These are phyloP conservation scores for Periphyllus acericola DNA, from an alignment of 2,888 invertebrate genomes.

Conservation along the genomic window DNA sequence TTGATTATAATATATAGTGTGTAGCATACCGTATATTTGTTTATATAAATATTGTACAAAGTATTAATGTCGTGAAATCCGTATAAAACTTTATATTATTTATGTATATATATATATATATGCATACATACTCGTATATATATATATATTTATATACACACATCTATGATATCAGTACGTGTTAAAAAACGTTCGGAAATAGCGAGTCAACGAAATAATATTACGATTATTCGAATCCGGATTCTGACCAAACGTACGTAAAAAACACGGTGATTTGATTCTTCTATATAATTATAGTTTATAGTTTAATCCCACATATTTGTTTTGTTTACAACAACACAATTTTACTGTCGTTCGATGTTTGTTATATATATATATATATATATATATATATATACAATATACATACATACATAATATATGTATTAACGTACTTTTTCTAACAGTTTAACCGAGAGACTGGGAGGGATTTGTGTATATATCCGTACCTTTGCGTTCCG, in stretches of 20 bases:
- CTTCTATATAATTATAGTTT: conserved; percentile 11
- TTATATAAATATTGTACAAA: conserved; percentile 58
- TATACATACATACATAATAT: too few species aligned
- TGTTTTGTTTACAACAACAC: conserved; percentile 2
- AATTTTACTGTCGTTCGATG: background rate
- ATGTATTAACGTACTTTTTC: too few species aligned
- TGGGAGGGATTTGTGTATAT: too few species aligned
- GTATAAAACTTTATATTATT: background rate
- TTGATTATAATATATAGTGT: conserved; percentile 44
- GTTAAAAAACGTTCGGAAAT: conserved; percentile 30
- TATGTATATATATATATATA: background rate
- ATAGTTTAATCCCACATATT: conserved; percentile 15
- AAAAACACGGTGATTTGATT: conserved; percentile 4
- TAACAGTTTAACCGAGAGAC: too few species aligned
- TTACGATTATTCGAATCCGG: background rate
- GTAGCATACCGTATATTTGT: conserved; percentile 35
- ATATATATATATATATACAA: too few species aligned
- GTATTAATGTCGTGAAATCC: conserved; percentile 22
- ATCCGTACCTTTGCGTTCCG: conserved; percentile 1
- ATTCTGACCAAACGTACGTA: conserved; percentile 54
- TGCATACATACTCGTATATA: background rate
- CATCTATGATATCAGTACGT: background rate
- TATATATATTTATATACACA: too few species aligned
- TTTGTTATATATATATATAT: conserved; percentile 7
- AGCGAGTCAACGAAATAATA: background rate